phyloP scores from a whole-genome alignment of 2,888 invertebrate species.

The Polydrusus tereticollis region DNA sequence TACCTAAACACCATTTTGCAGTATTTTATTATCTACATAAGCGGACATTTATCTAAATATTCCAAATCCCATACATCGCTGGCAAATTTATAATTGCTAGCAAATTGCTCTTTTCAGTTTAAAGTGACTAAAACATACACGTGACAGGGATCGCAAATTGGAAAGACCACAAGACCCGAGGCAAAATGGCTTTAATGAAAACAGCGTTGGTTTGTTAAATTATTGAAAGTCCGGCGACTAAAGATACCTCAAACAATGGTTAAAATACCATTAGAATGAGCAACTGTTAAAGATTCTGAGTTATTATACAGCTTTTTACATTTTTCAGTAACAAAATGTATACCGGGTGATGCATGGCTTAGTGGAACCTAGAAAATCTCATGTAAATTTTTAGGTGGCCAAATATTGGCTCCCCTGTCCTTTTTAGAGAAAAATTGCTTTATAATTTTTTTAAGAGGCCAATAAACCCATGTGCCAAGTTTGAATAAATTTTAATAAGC shows the following conservation, averaged over 20 bases:
- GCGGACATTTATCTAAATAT: neutral
- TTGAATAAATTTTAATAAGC: no score
- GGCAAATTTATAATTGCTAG: neutral
- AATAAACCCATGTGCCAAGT: no score
- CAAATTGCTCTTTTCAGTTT: neutral
- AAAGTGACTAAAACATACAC: neutral
- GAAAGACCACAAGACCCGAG: neutral
- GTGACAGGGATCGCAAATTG: conserved; percentile 3
- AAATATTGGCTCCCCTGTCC: no score
- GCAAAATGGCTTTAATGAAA: conserved; percentile 5
- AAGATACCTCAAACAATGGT: neutral
- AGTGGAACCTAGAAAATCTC: no score
- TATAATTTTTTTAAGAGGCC: no score
- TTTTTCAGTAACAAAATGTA: no score
- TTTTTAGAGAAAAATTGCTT: no score
- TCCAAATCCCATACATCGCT: neutral
- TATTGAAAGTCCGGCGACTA: neutral
- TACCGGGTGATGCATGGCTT: no score
- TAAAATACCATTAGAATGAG: neutral
- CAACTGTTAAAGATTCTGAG: neutral
- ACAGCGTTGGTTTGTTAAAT: neutral
- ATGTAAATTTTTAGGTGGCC: no score
- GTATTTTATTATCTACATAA: no score
- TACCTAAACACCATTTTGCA: no score
- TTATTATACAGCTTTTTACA: no score